Evolutionary conservation across 2,113 vertebrate genomes (phyloP), one percentile per base, ranked within the genome.

Genomic region (Caracal caracal): DNA sequence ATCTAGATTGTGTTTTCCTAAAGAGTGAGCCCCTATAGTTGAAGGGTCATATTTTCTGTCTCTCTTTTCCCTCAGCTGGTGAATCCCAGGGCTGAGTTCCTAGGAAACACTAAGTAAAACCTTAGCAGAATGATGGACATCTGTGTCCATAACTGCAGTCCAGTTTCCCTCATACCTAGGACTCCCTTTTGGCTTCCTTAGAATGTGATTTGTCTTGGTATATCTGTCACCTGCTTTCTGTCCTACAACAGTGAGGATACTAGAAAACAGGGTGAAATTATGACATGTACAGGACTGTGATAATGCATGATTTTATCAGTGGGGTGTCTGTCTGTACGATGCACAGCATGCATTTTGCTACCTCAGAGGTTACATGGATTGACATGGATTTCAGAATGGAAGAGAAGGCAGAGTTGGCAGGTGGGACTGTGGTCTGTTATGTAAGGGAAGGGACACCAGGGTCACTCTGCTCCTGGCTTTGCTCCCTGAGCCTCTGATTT

Each of bases 251-350:
- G 3, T 92, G 33, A 86, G 84, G 88, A 76, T 22, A 43, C 11
- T 93, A 87, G 37, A 53, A 82, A 90, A 84, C 9, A 49, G 47
- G 33, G 22, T 47, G 26, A 26, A 66, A 88, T 83, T 5, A 88
- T 4, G 85, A 30, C 53, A 92, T 73, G 66, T 85, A 89, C 35
- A 71, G 81, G 94, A 61, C 20, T 93, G 37, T 71, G 96, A 88
- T 88, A 70, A 78, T 93, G 19, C 47, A 83, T 96, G 26, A n/a
- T 20, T 49, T 81, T 40, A 88, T 80, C 43, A 71, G 28, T 83
- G 76, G 11, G 65, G 90, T 47, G 87, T 70, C 86, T 96, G 5
- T 33, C 83, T 96, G 5, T 33, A 28, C 43, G 82, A 35, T 4
- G 11, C 6, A 51, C 22, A 49, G 5, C 0, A 13, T 65, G 43